Percentiles rank a stretch among this genome's conserved stretches.
phyloP scores from a whole-genome alignment of 2,888 invertebrate genomes.

The Lutraria lutraria region DNA sequence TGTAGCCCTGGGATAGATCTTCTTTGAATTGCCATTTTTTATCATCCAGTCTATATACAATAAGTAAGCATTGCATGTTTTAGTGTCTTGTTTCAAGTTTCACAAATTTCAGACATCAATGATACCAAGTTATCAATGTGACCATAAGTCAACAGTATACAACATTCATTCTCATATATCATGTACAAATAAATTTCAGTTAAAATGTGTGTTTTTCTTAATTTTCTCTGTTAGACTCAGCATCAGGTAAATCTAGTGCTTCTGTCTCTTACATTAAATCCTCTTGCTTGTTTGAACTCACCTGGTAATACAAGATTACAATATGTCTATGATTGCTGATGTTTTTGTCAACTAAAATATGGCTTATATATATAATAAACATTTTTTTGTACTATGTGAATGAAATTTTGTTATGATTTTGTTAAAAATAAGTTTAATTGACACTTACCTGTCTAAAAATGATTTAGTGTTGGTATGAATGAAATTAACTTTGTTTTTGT shows the following conservation, averaged over 20 bases:
- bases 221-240: constrained; percentile 54
- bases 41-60: not conserved
- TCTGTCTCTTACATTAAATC: not conserved
- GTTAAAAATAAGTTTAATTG: not conserved
- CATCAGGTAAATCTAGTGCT: constrained; percentile 61
- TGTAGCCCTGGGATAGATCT: not conserved
- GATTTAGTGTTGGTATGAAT: not conserved
- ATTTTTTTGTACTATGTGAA: not conserved
- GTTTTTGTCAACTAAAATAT: not conserved
- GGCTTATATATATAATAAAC: not conserved
- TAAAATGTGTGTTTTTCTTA: not conserved
- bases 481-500: constrained; percentile 9
- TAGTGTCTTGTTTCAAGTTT: not conserved
- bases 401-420: not conserved
- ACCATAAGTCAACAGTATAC: not conserved
- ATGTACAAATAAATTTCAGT: not conserved
- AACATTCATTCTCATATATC: not conserved
- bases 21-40: not conserved
- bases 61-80: not conserved
- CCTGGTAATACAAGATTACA: not conserved
- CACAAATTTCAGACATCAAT: not conserved
- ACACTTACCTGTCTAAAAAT: not conserved
- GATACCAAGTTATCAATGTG: not conserved
- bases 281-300: constrained; percentile 21
- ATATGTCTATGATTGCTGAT: not conserved